Evolutionary conservation across 2,888 invertebrate species (phyloP).

Genomic region (Pharmacophagus antenor): DNA sequence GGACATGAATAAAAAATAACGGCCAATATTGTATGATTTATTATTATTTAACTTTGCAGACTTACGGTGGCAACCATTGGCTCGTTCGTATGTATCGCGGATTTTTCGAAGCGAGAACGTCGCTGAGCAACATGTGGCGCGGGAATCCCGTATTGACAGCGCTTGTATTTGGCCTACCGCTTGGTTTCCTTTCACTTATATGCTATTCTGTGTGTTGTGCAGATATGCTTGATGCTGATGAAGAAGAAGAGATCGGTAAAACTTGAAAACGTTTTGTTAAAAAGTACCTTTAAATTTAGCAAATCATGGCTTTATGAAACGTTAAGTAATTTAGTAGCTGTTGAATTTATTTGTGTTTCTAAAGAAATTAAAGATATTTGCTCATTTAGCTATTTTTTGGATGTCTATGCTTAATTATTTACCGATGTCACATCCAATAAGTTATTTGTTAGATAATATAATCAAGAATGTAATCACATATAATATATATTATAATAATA

Average conservation of each 20-base stretch:
- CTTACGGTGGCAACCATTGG: conserved; percentile 92
- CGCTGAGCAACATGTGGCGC: conserved; percentile 92
- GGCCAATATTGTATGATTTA: background rate
- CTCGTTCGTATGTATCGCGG: conserved; percentile 88
- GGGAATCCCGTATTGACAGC: conserved; percentile 96
- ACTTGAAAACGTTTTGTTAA: conserved; percentile 16
- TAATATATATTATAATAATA: background rate
- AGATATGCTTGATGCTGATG: conserved; percentile 95
- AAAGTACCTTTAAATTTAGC: conserved; percentile 11
- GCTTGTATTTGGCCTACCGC: conserved; percentile 95
- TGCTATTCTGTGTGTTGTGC: conserved; percentile 98
- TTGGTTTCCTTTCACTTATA: conserved; percentile 95
- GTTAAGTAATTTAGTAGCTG: no score
- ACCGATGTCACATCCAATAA: no score
- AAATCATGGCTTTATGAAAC: background rate
- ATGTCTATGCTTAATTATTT: no score
- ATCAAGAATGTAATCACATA: no score
- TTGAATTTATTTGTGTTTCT: no score
- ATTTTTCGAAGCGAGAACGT: conserved; percentile 90
- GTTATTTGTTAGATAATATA: no score
- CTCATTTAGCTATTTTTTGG: no score
- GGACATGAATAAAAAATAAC: no score
- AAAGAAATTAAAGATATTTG: no score
- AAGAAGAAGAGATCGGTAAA: conserved; percentile 82
- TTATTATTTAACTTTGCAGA: conserved; percentile 61